Base-by-base conservation (phyloP, 2,888 invertebrate genomes). In the Oligia strigilis region DNA sequence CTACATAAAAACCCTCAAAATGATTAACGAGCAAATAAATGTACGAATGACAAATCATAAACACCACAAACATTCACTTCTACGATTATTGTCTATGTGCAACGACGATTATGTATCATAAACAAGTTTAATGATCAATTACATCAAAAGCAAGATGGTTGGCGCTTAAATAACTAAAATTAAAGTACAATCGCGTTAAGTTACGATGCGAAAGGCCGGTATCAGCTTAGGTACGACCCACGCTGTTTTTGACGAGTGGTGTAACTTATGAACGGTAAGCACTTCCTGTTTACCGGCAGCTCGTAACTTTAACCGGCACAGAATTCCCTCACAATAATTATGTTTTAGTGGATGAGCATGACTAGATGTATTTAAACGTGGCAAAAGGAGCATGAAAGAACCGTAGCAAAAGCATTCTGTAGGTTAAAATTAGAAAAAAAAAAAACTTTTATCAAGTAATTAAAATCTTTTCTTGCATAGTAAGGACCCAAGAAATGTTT, bases 141-240 rank as follows among this genome's bases (percentile, higher is more conserved):
- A 90, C 87, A 83, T 81, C 77, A 74, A 84, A 83, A 85, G 80
- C 88, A 84, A 85, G 84, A 84, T 82, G 85, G 79, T 78, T 82
- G 87, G 90, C 90, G 90, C 88, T 92, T 90, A 90, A 90, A 92
- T 91, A 91, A 92, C 92, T 90, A 91, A 92, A 92, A 92, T 93
- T 92, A 92, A 91, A 91, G 89, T 91, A 89, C 90, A 91, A 91
- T 92, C 88, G 89, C 86, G 90, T 91, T 87, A 89, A 92, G 90
- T 91, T 90, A 90, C 90, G 91, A 92, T 91, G 91, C 89, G 89
- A 93, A 90, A 92, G 89, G 91, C 92, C 85, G 90, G 91, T 91
- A 91, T 92, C 91, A 89, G 92, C 92, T 91, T 91, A 90, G 87
- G 89, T 90, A 86, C 92, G 86, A 82, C 93, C 94, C 93, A 94